A percentile compares a stretch with the other conserved stretches of the same genome.
Evolutionary conservation across 1,140 invertebrate genomes (phyloP).

Genomic region (Pararge aegeria): DNA sequence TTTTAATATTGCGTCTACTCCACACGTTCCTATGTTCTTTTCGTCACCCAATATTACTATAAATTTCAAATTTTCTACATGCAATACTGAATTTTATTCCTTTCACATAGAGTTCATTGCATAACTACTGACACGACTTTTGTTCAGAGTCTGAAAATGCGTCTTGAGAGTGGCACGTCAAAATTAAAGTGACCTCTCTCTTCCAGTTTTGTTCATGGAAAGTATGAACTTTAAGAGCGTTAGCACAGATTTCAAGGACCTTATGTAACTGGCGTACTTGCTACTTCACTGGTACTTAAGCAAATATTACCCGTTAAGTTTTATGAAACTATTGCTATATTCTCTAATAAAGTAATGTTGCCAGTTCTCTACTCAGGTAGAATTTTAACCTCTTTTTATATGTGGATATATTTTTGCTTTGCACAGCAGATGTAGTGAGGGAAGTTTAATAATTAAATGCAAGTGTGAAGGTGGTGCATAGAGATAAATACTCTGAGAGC

Average conservation of each 20-base stretch:
- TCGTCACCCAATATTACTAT: constrained; percentile 55
- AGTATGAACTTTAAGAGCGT: constrained; percentile 16
- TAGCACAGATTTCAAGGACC: constrained; percentile 33
- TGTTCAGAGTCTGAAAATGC: constrained; percentile 53
- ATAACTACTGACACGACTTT: constrained; percentile 40
- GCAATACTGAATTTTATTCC: constrained; percentile 44
- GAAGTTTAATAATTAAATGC: not conserved
- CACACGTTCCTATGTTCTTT: constrained; percentile 34
- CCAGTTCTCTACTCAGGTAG: constrained; percentile 9
- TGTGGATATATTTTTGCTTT: not conserved
- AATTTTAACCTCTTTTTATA: not conserved
- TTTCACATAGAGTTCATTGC: constrained; percentile 32
- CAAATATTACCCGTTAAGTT: constrained; percentile 62
- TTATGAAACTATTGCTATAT: constrained; percentile 64
- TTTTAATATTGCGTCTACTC: constrained; percentile 17
- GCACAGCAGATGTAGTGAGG: not conserved
- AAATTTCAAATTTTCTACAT: constrained; percentile 30
- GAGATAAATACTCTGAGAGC: too few relatives aligned
- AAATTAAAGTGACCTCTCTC: constrained; percentile 49
- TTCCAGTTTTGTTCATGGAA: constrained; percentile 17
- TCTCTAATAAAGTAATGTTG: constrained; percentile 51
- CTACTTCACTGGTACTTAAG: constrained; percentile 51
- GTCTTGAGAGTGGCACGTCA: constrained; percentile 49
- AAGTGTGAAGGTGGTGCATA: too few relatives aligned
- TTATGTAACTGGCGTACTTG: constrained; percentile 35